Percentiles rank a stretch among this genome's conserved stretches.
Conservation (phyloP, 1,140 invertebrate species). For the Philotrypesis tridentata region DNA sequence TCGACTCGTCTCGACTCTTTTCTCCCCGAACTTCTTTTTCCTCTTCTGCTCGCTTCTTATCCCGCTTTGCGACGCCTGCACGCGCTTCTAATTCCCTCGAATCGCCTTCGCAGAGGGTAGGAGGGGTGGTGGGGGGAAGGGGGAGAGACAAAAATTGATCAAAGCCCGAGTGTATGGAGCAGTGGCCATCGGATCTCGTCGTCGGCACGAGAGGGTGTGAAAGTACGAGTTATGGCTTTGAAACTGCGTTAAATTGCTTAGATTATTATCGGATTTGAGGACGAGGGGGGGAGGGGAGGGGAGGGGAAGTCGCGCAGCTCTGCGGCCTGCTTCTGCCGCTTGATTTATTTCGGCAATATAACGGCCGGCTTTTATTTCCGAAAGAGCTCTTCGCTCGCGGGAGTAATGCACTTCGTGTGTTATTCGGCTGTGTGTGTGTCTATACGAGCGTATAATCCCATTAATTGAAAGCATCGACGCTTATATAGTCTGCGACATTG, state of each 20-base stretch:
- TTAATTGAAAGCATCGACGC: not conserved
- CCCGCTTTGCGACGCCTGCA: not conserved
- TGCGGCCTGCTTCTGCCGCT: too few species aligned
- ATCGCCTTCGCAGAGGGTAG: not conserved
- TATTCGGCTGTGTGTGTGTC: not conserved
- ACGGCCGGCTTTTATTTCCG: not conserved
- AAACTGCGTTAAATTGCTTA: not conserved
- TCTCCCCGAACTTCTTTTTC: constrained; percentile 11
- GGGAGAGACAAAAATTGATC: too few species aligned
- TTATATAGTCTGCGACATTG: too few species aligned
- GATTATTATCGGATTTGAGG: not conserved
- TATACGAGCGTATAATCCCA: not conserved
- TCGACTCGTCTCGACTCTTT: not conserved
- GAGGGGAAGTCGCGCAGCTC: too few species aligned
- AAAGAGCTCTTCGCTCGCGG: not conserved
- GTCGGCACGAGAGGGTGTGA: not conserved
- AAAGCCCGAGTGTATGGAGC: too few species aligned
- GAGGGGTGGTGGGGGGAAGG: not conserved
- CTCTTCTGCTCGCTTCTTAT: not conserved
- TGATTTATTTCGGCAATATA: not conserved
- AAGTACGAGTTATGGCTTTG: not conserved
- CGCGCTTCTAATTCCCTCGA: not conserved
- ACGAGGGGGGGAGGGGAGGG: not conserved
- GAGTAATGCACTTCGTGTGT: not conserved
- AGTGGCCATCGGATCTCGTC: too few species aligned